Base-by-base conservation (phyloP, 2,888 invertebrate species). In the Seira sanloemensis region DNA sequence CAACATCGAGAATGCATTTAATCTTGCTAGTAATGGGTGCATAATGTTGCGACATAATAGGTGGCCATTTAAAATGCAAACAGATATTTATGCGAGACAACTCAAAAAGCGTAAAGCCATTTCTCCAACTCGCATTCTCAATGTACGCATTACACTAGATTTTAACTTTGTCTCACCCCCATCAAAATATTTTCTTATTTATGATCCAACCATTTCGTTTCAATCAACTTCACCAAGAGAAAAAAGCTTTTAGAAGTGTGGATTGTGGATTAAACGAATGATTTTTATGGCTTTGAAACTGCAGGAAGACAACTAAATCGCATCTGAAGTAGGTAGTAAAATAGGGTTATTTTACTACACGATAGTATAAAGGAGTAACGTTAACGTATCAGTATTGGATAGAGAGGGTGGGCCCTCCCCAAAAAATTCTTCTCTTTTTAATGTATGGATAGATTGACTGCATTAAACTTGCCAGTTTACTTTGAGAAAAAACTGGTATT, bases 391-490 rank as follows among this genome's bases (percentile, higher is more conserved):
- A 37, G 37, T 65, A 72, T 65, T 72, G 24, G 26, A 46, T 66
- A 73, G 37, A 37, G 82, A 78, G 77, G 77, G 82, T 83, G 82
- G 77, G 72, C 77, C 75, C 73, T 73, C 37, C 37, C 58, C 18
- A 75, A 76, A 71, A 75, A 66, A 72, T 67, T 12, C 76, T 77
- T 18, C 54, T 76, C 26, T 71, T n/a, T n/a, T n/a, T 27, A 72
- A 73, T 77, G 77, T 77, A 77, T 83, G 77, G 67, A 77, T 73
- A 72, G 66, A 81, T 71, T 83, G 72, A 37, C 72, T 68, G 65
- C 68, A 68, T 83, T 83, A 83, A 83, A 83, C 73, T 83, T 83
- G 82, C 77, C 82, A 83, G 82, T 83, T 83, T 72, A 68, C 77
- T 83, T 83, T 77, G 27, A 76, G 27, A 83, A 71, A 37, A 37